Base-by-base conservation (phyloP, 2,113 vertebrate genomes). In the Macrotus californicus region DNA sequence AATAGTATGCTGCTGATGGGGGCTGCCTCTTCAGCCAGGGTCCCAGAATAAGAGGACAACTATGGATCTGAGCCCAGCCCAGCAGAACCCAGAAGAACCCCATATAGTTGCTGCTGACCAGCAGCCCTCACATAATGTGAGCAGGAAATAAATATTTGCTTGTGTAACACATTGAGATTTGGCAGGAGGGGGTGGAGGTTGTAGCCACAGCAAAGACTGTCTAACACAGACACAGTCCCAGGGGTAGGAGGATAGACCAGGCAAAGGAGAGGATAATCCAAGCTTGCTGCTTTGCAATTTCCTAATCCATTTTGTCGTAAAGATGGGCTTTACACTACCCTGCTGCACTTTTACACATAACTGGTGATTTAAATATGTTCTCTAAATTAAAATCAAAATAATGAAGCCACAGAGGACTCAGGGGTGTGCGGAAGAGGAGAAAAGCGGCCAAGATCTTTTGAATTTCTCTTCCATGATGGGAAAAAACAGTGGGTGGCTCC, bases 301-400 rank as follows among this genome's bases (percentile, higher is more conserved):
- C 87, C 34, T 59, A 82, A 82, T n/a, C 39, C 43, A 48, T 67
- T 77, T 75, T 4, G 69, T 84, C 59, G 34, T 73, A 91, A 94
- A 96, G 82, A 29, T 91, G 67, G 29, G 54, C 48, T 94, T 92
- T 92, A 67, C 34, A 69, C 61, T 61, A 72, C 16, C 39, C 50
- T 16, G 18, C 41, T 69, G 9, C 41, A 26, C 75, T 94, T 94
- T 56, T 85, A 61, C 79, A 92, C 36, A 3, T 95, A 92, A 89
- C 46, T 86, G 69, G 50, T 31, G 79, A 87, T 83, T 69, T 64
- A 94, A 93, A 89, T 87, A 96, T 79, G 76, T 59, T 94, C 77
- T 88, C 73, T 79, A 86, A 84, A 81, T 87, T 79, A 81, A 96
- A 92, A 89, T 93, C 41, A 91, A 94, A 94, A 91, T 91, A 91